Base-by-base conservation (phyloP, 2,888 invertebrate species). In the Neria commutata region DNA sequence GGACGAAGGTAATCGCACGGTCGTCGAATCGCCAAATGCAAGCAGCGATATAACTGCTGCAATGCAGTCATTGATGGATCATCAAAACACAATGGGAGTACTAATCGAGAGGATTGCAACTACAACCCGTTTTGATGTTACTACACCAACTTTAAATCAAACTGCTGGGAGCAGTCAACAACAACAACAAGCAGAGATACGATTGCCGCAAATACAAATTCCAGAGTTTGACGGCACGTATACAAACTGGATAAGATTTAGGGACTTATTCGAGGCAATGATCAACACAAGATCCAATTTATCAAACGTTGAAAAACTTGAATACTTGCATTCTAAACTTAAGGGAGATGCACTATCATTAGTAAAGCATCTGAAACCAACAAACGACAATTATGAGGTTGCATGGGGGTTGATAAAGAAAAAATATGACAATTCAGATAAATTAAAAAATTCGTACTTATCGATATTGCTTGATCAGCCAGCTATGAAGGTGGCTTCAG, bases 361-460 rank as follows among this genome's bases (percentile, higher is more conserved):
- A 3, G 54, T 65, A 1, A 62, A 65, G 42, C 63, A 63, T 54
- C 23, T 64, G 6, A 50, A 54, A 24, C 60, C 58, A 16, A 62
- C 63, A 24, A 63, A 58, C 16, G 56, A 24, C 2, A 63, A 65
- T 26, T 63, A 63, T 37, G 26, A 55, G 5, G 49, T 61, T 45
- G 63, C 65, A 3, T 65, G 61, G 61, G 34, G 58, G 1, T 23
- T 65, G 8, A 3, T 62, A 14, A 57, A 61, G n/a, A 54, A 60
- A n/a, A 65, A 60, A 29, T 65, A 58, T 16, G 60, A 62, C 16
- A 56, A 60, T 4, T 52, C 58, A 1, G 62, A 63, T 5, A 58
- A 47, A 16, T 51, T 65, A 1, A 52, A 54, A 33, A 40, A 55
- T 5, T 42, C 49, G 3, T 63, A 63, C 53, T 40, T 61, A 1